Evolutionary conservation across 2,113 vertebrate species (phyloP), one percentile per base, ranked within the genome.

Genomic region (Otis tarda): DNA sequence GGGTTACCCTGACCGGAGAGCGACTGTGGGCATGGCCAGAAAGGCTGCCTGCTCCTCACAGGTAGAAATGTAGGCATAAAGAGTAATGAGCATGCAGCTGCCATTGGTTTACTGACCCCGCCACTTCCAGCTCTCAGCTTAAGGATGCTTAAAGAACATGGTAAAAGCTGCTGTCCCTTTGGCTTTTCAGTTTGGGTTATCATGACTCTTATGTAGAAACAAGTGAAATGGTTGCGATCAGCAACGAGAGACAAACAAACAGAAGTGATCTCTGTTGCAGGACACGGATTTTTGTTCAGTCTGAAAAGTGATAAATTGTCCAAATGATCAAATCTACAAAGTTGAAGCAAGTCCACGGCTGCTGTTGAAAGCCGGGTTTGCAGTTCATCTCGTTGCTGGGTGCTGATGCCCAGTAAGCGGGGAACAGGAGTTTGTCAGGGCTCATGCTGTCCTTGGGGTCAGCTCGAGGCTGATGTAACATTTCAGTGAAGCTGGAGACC

Each of bases 401-500:
- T 27, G 49, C 43, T 17, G 25, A 22, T 57, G 56, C 43, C 45
- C 68, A 15, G 52, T 3, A 23, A 64, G 49, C 24, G 4, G 43
- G 5, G 12, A 14, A 3, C 3, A 27, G 41, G 14, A 28, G 37
- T 43, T 53, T 35, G 16, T 53, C 56, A 17, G 52, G 43, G 65
- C 39, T 82, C 43, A 1, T 0, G 0, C 30, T 80, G 35, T 57
- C 59, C 85, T 57, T 53, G 41, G 13, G 53, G 60, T 50, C 68
- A 88, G 55, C 59, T 61, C 0, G 1, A 60, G 71, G 37, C 53
- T 70, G 64, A 39, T 5, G 9, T 21, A 60, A 56, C 0, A 0
- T 57, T 80, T 16, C 37, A 7, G 17, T 37, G 73, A 52, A 67
- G 25, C 43, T 28, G 23, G 28, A 61, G 52, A 67, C 28, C 14